Percentiles rank a stretch among this genome's conserved stretches.
These are phyloP conservation scores for Glyphotaelius pellucidus DNA, from an alignment of 2,888 invertebrate species.

Conservation along the genomic window DNA sequence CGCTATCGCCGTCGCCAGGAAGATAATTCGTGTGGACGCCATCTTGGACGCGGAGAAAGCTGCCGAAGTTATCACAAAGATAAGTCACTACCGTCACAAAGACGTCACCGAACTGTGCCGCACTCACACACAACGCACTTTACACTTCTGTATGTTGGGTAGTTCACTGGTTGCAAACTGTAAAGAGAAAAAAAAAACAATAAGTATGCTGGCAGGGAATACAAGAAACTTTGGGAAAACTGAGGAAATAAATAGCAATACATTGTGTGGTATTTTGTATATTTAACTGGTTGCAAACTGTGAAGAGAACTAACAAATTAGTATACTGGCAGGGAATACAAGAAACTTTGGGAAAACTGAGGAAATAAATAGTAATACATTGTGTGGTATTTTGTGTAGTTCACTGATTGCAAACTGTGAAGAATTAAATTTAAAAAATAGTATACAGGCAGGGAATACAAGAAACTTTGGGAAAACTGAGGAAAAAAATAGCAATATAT, in stretches of 20 bases:
- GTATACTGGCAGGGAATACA: neutral
- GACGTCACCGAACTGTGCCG: neutral
- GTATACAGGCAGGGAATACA: neutral
- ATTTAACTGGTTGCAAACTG: neutral
- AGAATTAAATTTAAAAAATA: neutral
- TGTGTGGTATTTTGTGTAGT: too few relatives aligned
- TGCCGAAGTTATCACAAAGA: neutral
- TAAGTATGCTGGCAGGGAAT: neutral
- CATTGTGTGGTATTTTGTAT: too few relatives aligned
- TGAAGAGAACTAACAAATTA: neutral
- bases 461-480: neutral
- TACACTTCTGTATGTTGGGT: neutral
- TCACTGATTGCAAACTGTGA: neutral
- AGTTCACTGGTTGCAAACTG: neutral
- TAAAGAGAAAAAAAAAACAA: neutral
- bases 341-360: neutral
- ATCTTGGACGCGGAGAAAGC: neutral
- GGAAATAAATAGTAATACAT: too few relatives aligned
- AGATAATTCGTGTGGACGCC: neutral
- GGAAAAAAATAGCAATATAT: too few relatives aligned
- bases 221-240: neutral
- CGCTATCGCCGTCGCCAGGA: neutral
- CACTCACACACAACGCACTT: neutral
- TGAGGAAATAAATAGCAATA: neutral
- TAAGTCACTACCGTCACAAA: neutral